Base-by-base conservation (phyloP, 2,888 invertebrate genomes). In the Melinaea menophilus region DNA sequence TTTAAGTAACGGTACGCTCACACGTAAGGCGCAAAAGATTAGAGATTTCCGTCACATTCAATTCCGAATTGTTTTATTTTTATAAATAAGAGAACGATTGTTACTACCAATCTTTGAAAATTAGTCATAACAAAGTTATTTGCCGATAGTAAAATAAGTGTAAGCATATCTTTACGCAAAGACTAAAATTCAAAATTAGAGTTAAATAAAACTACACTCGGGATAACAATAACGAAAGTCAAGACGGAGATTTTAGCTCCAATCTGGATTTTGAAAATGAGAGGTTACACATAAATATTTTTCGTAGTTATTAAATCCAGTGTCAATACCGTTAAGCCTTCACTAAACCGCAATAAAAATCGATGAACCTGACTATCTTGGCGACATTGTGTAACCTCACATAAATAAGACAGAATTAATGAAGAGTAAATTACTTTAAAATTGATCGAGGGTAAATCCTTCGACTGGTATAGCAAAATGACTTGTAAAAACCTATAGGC, bases 111-210 rank as follows among this genome's bases (percentile, higher is more conserved):
- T 22, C 55, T 31, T 55, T 55, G n/a, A 45, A 33, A 46, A 46
- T 47, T 46, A 12, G 45, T 33, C 31, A n/a, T 46, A 31, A 13
- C 34, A 48, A 4, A 22, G 12, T 11, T 11, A 41, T 34, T 56
- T 47, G 48, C 48, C n/a, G 7, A 47, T 5, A 2, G 4, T 51
- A 31, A 12, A 22, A 22, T 5, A 47, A 56, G 66, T 66, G 66
- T 62, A 66, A 66, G 66, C 66, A 61, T 63, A 66, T 66, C 64
- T 66, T 62, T 60, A 66, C 66, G 61, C 64, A 64, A 37, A 51
- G 31, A 51, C 51, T 51, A 51, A 31, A 7, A 51, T 51, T 5
- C 4, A 51, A 9, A 3, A 51, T 51, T 31, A 51, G 31, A 3
- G 51, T 22, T 51, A 51, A 41, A 7, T 11, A 41, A 41, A 41